Conservation (phyloP, 2,113 vertebrate species). For the Brachypodius melanocephalos region DNA sequence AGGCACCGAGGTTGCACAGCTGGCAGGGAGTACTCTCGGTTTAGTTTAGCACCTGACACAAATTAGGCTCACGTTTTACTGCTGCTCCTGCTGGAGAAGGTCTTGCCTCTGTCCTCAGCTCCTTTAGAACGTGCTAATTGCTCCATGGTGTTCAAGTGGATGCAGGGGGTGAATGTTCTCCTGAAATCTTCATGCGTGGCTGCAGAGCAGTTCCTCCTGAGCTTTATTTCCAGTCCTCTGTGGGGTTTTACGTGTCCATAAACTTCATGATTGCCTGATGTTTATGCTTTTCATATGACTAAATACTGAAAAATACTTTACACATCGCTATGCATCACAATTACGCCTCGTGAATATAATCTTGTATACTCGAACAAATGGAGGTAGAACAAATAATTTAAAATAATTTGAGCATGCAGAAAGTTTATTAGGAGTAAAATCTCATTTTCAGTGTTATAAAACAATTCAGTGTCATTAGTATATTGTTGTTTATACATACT, state of each 20-base stretch:
- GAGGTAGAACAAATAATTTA: neutral
- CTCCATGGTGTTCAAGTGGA: neutral
- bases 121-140: fast-evolving
- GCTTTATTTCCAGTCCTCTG: neutral
- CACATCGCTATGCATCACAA: neutral
- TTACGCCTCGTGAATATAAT: neutral
- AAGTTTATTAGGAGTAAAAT: neutral
- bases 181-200: neutral
- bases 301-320: neutral
- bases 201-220: neutral
- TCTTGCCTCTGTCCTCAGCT: neutral
- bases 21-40: neutral
- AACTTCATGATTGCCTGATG: neutral
- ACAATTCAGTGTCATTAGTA: neutral
- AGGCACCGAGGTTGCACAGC: neutral
- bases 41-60: neutral
- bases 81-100: neutral
- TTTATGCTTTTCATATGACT: neutral
- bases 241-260: neutral
- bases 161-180: fast-evolving
- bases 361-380: neutral
- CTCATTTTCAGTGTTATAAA: neutral
- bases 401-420: neutral
- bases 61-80: neutral
- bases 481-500: neutral